Evolutionary conservation across 2,797 vertebrate genomes (phyloP), one percentile per base, ranked within the genome.

Genomic region (Paramormyrops hopkinsi): DNA sequence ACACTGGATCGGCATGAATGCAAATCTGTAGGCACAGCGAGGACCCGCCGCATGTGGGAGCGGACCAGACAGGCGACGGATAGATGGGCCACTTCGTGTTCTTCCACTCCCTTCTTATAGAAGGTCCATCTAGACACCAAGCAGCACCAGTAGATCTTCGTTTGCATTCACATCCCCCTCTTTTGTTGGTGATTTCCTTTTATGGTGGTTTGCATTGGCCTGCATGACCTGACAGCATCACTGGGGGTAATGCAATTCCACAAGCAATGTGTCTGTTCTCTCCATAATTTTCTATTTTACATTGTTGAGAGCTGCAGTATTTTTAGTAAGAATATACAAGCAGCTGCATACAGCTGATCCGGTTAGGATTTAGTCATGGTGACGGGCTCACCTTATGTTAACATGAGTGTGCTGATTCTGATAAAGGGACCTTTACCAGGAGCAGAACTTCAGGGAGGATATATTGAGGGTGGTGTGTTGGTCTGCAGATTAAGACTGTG

Each of bases 1-100:
- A 93, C 95, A 99, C 79, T 99, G 98, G 98, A 95, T 97, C 91
- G 92, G 97, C 91, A 96, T 96, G 91, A 97, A 92, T 92, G 94
- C 97, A 25, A 98, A 96, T 93, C 97, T 98, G 76, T 98, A 92
- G 96, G 76, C 91, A 86, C 83, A 88, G 88, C 90, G 14, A 51
- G 14, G 33, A 62, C 48, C n/a, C 4, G 29, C 76, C 1, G 25
- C 29, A 9, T 65, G 37, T 19, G 8, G 79, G 53, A 59, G 12
- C 8, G 44, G 17, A 44, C 9, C 14, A 19, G 51, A 86, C 12
- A 17, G 22, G 29, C 3, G 1, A 29, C 14, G 5, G 9, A 44
- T 7, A 0, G 37, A 19, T 79, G 33, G 4, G 29, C 73, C 14
- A 19, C 4, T 76, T 14, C 14, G 2, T 9, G 33, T 76, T 76